Conservation (phyloP, 2,113 vertebrate genomes). For the Arothron firmamentum region DNA sequence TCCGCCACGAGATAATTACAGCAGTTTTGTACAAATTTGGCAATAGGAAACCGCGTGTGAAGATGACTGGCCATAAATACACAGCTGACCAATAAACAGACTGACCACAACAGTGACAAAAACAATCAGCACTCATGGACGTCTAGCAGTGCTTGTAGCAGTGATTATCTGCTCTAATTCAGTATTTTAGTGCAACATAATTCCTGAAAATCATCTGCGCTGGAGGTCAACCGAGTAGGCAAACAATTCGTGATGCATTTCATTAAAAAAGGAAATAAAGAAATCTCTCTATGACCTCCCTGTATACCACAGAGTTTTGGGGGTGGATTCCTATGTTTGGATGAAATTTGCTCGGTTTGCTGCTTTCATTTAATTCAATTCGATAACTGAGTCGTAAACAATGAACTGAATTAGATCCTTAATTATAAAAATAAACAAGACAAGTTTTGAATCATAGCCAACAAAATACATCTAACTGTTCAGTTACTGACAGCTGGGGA, state of each 20-base stretch:
- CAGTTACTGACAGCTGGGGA: too few species aligned
- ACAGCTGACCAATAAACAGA: slow-evolving; percentile 27
- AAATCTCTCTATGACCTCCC: slow-evolving; percentile 11
- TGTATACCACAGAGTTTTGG: slow-evolving; percentile 75
- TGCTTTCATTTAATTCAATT: not conserved
- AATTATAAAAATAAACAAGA: too few species aligned
- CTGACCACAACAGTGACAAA: slow-evolving; percentile 25
- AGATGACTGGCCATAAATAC: slow-evolving; percentile 38
- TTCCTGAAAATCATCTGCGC: too few species aligned
- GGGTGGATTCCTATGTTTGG: slow-evolving; percentile 14
- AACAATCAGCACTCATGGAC: slow-evolving; percentile 26
- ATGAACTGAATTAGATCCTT: too few species aligned
- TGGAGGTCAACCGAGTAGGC: too few species aligned
- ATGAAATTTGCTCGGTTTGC: not conserved
- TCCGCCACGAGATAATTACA: slow-evolving; percentile 30
- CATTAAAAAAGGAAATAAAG: slow-evolving; percentile 7
- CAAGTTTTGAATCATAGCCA: too few species aligned
- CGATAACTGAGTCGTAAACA: too few species aligned
- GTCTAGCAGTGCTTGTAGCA: slow-evolving; percentile 5
- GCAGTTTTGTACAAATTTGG: slow-evolving; percentile 31
- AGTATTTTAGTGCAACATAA: too few species aligned
- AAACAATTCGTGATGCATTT: too few species aligned
- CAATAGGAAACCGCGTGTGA: slow-evolving; percentile 33
- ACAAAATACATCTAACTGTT: too few species aligned
- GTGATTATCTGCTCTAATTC: slow-evolving; percentile 4